Base-by-base conservation (phyloP, 2,888 invertebrate genomes). In the Neoascia interrupta region DNA sequence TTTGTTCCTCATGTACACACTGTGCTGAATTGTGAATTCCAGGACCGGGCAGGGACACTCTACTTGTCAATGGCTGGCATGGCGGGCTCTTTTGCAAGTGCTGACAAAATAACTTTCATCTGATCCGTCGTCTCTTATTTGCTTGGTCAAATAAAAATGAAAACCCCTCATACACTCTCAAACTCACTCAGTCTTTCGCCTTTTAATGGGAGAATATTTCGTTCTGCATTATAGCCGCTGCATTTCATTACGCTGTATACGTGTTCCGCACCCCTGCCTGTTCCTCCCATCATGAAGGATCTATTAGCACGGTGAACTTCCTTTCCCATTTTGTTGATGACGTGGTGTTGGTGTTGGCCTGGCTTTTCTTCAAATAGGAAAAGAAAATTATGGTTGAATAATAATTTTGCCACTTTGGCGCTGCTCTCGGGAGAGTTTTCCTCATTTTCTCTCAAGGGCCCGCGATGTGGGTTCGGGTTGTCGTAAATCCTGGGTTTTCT, bases 101-200 rank as follows among this genome's bases (percentile, higher is more conserved):
- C 61, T 66, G 64, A 58, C 63, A 69, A 69, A 63, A 56, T 69
- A 64, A 64, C 61, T 73, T 75, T 58, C 58, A 63, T 68, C 61
- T 45, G 39, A 68, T 63, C 63, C 45, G 45, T 51, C 37, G 49
- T 16, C 18, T 61, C 28, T 37, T 23, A 51, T 60, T 66, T 60
- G 54, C 39, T 26, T 26, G 41, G 36, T 45, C 41, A 21, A 23
- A 51, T 39, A 28, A 34, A 41, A 18, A 31, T 16, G 18, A 63
- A 39, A 15, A 41, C 41, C 5, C 11, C 3, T 13, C n/a, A n/a
- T n/a, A n/a, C n/a, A n/a, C n/a, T n/a, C n/a, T n/a, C n/a, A n/a
- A n/a, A n/a, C 37, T 41, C 31, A 19, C 8, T 13, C 10, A 10
- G 19, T 31, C n/a, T n/a, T n/a, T n/a, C n/a, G n/a, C n/a, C n/a